Base-by-base conservation (phyloP, 2,797 vertebrate genomes). In the Crenichthys baileyi region DNA sequence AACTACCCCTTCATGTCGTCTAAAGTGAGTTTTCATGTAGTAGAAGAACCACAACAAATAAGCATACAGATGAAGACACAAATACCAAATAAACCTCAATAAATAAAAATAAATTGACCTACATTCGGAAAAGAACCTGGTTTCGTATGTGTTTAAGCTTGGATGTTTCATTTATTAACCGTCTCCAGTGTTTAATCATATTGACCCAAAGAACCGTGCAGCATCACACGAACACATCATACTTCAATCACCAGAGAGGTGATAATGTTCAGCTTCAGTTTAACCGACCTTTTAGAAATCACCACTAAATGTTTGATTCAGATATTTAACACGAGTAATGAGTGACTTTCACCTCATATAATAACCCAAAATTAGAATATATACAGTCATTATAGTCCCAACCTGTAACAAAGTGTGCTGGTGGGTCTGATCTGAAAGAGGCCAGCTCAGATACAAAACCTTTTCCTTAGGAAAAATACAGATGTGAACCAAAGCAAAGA, bases 371-470 rank as follows among this genome's bases (percentile, higher is more conserved):
- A 71, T 70, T 7, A 39, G 22, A 44, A 56, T 31, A 72, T 58
- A 53, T 1, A 72, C 11, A 81, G 72, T 2, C 74, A 72, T 26
- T 3, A 12, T 63, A 56, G 29, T 77, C 72, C 76, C 70, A 6
- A 3, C 53, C 22, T 6, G 53, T 75, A 76, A 53, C 51, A 78
- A 78, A 84, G 16, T 56, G 29, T 44, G 51, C 11, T 67, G 20
- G 63, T 41, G 26, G 46, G 55, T 79, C 77, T 72, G 26, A 67
- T 46, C 36, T 61, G 60, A 83, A 72, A 65, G 92, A 93, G 93
- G 85, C 91, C 93, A 91, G 92, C 92, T 94, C 90, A 76, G 80
- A 84, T 70, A 55, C 73, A 70, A 79, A 70, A 79, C 85, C 9
- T 84, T 89, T 83, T 85, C 86, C 87, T 84, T 85, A 89, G 80